A percentile compares a stretch with the other conserved stretches of the same genome.
Conservation (phyloP, 1,140 invertebrate genomes). For the Chymomyza costata region DNA sequence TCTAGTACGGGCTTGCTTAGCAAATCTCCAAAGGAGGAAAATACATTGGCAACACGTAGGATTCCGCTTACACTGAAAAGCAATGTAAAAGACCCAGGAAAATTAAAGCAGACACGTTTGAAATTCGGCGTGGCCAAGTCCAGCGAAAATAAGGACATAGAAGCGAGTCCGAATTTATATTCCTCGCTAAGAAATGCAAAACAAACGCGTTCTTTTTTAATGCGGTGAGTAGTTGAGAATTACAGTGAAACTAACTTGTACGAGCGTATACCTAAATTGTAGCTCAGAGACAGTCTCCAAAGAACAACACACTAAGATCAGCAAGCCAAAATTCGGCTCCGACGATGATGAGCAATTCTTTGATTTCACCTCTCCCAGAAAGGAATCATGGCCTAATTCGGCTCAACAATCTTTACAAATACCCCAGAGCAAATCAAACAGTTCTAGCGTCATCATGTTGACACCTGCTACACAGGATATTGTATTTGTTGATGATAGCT, state of each 20-base stretch:
- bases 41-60: conserved; percentile 28
- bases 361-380: conserved; percentile 9
- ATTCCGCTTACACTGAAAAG: conserved; percentile 37
- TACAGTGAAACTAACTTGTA: too few relatives aligned
- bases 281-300: too few relatives aligned
- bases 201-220: conserved; percentile 35
- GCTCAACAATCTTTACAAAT: neutral
- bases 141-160: conserved; percentile 44
- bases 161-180: conserved; percentile 52
- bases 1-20: conserved; percentile 22
- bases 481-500: conserved; percentile 57
- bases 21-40: conserved; percentile 31
- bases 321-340: conserved; percentile 30
- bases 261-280: too few relatives aligned
- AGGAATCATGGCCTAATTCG: conserved; percentile 3
- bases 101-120: conserved; percentile 48
- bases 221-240: conserved; percentile 51
- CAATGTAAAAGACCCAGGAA: conserved; percentile 14
- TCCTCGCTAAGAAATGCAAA: conserved; percentile 27
- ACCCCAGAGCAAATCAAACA: conserved; percentile 22
- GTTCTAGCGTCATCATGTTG: conserved; percentile 46
- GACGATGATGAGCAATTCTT: conserved; percentile 34
- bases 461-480: conserved; percentile 60
- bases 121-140: conserved; percentile 32
- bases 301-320: conserved; percentile 8